These are phyloP conservation scores for Clunio marinus DNA, from an alignment of 2,888 invertebrate species.

Conservation along the genomic window DNA sequence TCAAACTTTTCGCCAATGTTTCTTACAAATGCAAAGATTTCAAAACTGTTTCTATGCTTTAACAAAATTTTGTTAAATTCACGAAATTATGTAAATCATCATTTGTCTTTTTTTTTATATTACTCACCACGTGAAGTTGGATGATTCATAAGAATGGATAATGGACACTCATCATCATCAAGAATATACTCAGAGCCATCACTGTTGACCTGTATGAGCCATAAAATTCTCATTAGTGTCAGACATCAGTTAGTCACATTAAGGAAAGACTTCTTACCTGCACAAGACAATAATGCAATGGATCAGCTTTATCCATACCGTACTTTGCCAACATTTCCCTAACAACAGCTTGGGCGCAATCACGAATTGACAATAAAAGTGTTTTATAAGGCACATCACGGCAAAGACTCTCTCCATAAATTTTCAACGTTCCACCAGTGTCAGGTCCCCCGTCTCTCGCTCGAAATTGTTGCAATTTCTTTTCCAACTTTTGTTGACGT, in stretches of 20 bases:
- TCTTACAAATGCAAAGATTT: too few species aligned
- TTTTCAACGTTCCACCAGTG: conserved; percentile 84
- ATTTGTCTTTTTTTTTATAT: too few species aligned
- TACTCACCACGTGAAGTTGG: conserved; percentile 76
- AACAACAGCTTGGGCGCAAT: conserved; percentile 88
- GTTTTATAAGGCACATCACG: conserved; percentile 99
- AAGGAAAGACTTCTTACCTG: conserved; percentile 61
- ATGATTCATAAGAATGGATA: conserved; percentile 89
- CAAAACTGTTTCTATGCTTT: too few species aligned
- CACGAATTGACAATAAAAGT: conserved; percentile 84
- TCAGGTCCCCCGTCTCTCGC: conserved; percentile 94
- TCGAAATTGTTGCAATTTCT: conserved; percentile 92
- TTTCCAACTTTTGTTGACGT: conserved; percentile 93
- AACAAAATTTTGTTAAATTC: too few species aligned
- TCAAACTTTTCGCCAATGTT: too few species aligned
- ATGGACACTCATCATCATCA: conserved; percentile 95
- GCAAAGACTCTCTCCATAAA: conserved; percentile 94
- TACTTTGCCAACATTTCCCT: conserved; percentile 97
- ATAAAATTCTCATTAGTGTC: not conserved
- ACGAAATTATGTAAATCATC: too few species aligned
- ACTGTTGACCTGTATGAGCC: conserved; percentile 56
- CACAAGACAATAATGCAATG: conserved; percentile 87
- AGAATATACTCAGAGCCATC: conserved; percentile 82
- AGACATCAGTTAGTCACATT: not conserved
- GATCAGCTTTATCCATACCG: conserved; percentile 84